A percentile compares a stretch with the other conserved stretches of the same genome.
Evolutionary conservation across 1,140 invertebrate species (phyloP).

Genomic region (Manduca sexta): DNA sequence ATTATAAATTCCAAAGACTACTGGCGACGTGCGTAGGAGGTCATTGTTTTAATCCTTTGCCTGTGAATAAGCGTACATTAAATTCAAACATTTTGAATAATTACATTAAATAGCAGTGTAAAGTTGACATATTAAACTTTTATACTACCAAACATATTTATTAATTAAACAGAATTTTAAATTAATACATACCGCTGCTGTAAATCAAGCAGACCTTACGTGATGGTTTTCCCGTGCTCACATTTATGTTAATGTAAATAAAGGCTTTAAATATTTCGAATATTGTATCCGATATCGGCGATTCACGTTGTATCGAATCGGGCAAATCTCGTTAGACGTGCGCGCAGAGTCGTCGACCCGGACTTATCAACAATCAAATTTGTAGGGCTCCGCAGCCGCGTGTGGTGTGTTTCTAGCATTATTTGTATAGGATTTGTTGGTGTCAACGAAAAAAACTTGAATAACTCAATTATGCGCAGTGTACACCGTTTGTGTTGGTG

Average conservation of each 20-base stretch:
- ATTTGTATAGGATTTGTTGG: conserved; percentile 39
- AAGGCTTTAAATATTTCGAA: neutral
- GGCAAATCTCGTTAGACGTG: conserved; percentile 50
- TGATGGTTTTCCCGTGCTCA: too few species aligned
- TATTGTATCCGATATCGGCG: conserved; percentile 4
- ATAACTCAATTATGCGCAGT: conserved; percentile 5
- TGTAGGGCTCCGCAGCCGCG: conserved; percentile 29
- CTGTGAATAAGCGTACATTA: too few species aligned
- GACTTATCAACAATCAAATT: conserved; percentile 60
- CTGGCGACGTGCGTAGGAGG: neutral
- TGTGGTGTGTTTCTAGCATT: conserved; percentile 11
- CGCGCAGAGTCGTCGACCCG: conserved; percentile 55
- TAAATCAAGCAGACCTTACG: too few species aligned
- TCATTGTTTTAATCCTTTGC: neutral
- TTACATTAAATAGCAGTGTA: too few species aligned
- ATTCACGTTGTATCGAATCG: conserved; percentile 45
- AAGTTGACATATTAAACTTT: too few species aligned
- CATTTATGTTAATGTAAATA: too few species aligned
- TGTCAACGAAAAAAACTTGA: conserved; percentile 9
- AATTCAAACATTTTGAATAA: too few species aligned
- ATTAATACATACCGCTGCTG: too few species aligned
- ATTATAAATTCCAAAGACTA: conserved; percentile 1
- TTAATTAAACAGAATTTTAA: too few species aligned
- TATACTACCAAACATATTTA: too few species aligned
- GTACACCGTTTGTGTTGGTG: conserved; percentile 9